Conservation (phyloP, 2,888 invertebrate species). For the Volucella inanis region DNA sequence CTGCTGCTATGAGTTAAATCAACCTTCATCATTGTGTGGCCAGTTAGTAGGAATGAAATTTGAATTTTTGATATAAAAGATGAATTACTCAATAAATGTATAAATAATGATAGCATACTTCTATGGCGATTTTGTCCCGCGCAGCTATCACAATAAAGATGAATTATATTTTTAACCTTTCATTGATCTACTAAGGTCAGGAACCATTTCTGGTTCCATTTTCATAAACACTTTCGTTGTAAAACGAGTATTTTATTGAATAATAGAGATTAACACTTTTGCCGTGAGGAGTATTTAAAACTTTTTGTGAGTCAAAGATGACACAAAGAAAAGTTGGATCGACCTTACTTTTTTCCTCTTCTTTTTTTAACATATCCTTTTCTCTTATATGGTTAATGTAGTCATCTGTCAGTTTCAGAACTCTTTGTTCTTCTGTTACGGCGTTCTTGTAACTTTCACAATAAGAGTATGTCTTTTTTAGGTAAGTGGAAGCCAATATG, state of each 20-base stretch:
- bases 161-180: too few species aligned
- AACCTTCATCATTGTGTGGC: background rate
- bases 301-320: too few species aligned
- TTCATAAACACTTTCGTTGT: too few species aligned
- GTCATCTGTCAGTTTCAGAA: slow-evolving; percentile 9
- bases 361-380: background rate
- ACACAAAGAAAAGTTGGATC: slow-evolving; percentile 4
- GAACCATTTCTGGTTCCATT: too few species aligned
- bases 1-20: too few species aligned
- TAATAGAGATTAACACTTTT: too few species aligned
- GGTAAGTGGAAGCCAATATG: too few species aligned
- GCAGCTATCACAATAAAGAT: too few species aligned
- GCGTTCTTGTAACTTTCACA: slow-evolving; percentile 10
- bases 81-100: background rate
- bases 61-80: slow-evolving; percentile 15
- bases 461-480: too few species aligned
- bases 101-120: background rate
- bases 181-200: too few species aligned
- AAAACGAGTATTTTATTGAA: too few species aligned
- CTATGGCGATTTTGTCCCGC: slow-evolving; percentile 24
- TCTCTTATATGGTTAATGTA: slow-evolving; percentile 11
- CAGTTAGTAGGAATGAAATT: slow-evolving; percentile 12
- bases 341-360: background rate
- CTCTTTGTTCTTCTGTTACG: slow-evolving; percentile 17
- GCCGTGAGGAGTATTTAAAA: too few species aligned